phyloP scores from a whole-genome alignment of 2,888 invertebrate species.

The Ecdyonurus torrentis region DNA sequence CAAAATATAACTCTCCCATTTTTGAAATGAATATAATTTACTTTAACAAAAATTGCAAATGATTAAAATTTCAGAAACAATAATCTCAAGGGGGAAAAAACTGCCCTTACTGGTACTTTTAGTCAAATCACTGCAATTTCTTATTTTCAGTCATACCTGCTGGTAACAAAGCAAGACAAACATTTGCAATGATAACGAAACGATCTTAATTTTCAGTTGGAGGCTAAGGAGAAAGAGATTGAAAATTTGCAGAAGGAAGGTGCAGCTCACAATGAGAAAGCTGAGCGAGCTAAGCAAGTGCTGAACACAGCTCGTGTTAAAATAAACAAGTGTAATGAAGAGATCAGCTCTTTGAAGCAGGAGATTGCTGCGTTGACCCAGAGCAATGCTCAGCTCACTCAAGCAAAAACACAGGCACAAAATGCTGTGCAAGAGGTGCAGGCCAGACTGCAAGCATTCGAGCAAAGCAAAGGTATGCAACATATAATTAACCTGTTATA shows the following conservation, averaged over 20 bases:
- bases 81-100: too few relatives aligned
- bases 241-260: conserved; percentile 48
- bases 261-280: conserved; percentile 37
- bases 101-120: too few relatives aligned
- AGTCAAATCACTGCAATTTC: too few relatives aligned
- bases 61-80: too few relatives aligned
- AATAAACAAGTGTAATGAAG: conserved; percentile 53
- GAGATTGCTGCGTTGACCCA: conserved; percentile 27
- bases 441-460: conserved; percentile 4
- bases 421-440: background rate
- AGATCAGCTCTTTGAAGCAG: conserved; percentile 40
- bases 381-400: conserved; percentile 33
- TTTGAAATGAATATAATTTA: too few relatives aligned
- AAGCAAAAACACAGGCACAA: conserved; percentile 25
- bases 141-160: too few relatives aligned
- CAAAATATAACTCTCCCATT: too few relatives aligned
- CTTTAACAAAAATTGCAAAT: too few relatives aligned
- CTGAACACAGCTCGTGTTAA: conserved; percentile 57
- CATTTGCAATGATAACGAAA: background rate
- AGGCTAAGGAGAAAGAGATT: conserved; percentile 34
- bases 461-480: conserved; percentile 14
- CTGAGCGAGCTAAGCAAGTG: conserved; percentile 46
- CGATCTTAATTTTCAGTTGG: conserved; percentile 5
- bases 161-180: too few relatives aligned
- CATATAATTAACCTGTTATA: too few relatives aligned